phyloP scores from a whole-genome alignment of 2,888 invertebrate species.

The Caenorhabditis sp. region DNA sequence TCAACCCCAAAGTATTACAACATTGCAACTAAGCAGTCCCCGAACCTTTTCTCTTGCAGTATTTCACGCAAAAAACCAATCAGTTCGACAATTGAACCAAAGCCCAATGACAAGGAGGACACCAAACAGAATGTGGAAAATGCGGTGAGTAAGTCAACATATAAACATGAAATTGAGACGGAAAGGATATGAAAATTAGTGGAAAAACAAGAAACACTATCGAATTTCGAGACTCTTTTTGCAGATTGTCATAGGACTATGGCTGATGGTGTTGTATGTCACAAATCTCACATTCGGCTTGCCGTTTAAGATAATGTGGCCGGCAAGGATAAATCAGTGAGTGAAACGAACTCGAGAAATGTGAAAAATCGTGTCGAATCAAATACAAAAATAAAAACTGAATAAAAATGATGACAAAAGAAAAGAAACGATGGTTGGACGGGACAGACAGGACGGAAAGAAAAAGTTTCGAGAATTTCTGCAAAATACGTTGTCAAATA shows the following conservation, averaged over 20 bases:
- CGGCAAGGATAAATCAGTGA: constrained; percentile 60
- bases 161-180: neutral
- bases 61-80: constrained; percentile 50
- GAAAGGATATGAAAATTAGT: no score
- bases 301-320: constrained; percentile 60
- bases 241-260: constrained; percentile 57
- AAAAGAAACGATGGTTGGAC: no score
- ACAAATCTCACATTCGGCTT: constrained; percentile 57
- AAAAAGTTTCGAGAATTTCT: neutral
- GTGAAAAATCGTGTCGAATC: neutral
- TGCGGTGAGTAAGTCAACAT: constrained; percentile 22
- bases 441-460: no score
- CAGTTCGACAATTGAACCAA: constrained; percentile 33
- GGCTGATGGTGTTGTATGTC: constrained; percentile 52
- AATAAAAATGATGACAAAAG: constrained; percentile 17
- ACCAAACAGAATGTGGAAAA: constrained; percentile 45
- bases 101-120: constrained; percentile 27
- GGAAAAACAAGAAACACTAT: no score
- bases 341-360: neutral
- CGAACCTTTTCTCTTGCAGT: constrained; percentile 43
- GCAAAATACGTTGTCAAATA: constrained; percentile 5
- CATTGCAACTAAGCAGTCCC: constrained; percentile 38
- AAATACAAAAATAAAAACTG: neutral
- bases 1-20: constrained; percentile 48
- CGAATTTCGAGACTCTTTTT: neutral